Conservation (phyloP, 1,140 invertebrate species). For the Babylonia areolata region DNA sequence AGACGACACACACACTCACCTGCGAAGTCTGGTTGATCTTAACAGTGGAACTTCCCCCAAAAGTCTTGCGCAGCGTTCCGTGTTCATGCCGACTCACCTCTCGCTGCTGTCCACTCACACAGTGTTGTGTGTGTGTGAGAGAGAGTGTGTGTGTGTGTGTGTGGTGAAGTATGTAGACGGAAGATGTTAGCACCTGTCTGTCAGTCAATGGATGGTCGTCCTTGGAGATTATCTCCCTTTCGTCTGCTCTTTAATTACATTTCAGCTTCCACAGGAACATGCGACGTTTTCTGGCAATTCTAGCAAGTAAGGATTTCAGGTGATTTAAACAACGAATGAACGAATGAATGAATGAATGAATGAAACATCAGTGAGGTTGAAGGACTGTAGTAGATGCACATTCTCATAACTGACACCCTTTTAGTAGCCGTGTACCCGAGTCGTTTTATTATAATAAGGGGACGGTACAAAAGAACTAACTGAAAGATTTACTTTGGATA, state of each 20-base stretch:
- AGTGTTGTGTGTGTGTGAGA: background rate
- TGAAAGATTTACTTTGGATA: too few species aligned
- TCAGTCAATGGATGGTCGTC: background rate
- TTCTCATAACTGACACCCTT: too few species aligned
- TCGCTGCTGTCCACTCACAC: too few species aligned
- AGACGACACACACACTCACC: background rate
- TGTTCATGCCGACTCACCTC: background rate
- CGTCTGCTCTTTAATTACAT: background rate
- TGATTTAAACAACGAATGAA: too few species aligned
- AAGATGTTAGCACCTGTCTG: too few species aligned
- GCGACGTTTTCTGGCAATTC: background rate
- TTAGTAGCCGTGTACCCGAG: too few species aligned
- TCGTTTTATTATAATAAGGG: too few species aligned
- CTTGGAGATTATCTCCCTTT: background rate
- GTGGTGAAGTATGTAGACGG: background rate
- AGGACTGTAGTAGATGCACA: too few species aligned
- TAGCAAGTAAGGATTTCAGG: too few species aligned
- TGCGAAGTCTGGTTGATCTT: background rate
- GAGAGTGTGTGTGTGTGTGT: background rate
- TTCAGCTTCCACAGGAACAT: background rate
- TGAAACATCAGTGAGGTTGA: too few species aligned
- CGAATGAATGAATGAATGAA: too few species aligned
- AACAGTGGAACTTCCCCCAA: background rate
- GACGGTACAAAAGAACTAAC: too few species aligned
- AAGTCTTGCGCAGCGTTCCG: background rate